phyloP scores from a whole-genome alignment of 2,888 invertebrate species.

The Tuta absoluta region DNA sequence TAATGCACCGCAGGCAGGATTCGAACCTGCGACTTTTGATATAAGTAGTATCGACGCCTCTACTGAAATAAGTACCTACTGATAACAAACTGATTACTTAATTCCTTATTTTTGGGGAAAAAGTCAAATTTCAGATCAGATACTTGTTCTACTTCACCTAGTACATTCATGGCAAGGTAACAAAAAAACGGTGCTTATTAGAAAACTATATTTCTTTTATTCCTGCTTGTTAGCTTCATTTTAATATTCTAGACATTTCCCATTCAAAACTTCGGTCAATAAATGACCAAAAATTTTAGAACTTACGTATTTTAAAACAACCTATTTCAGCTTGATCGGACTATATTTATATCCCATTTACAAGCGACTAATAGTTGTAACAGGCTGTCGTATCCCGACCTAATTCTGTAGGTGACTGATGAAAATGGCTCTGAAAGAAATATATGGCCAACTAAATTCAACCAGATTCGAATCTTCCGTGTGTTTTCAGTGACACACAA shows the following conservation, averaged over 20 bases:
- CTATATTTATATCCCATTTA: conserved; percentile 62
- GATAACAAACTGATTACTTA: too few species aligned
- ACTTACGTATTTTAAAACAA: conserved; percentile 22
- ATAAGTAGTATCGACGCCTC: too few species aligned
- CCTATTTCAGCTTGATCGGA: conserved; percentile 45
- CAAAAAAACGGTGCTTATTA: conserved; percentile 3
- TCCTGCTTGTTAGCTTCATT: background rate
- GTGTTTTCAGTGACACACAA: conserved; percentile 55
- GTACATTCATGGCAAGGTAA: too few species aligned
- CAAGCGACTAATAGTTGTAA: conserved; percentile 70
- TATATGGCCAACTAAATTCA: conserved; percentile 46
- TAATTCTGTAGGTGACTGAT: conserved; percentile 52
- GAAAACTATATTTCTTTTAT: background rate
- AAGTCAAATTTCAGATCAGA: too few species aligned
- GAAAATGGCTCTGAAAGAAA: conserved; percentile 53
- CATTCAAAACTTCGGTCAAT: conserved; percentile 15
- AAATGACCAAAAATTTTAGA: background rate
- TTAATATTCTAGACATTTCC: conserved; percentile 10
- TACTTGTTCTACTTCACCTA: too few species aligned
- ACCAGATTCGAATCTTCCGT: conserved; percentile 53
- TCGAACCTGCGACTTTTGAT: too few species aligned
- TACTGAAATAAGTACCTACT: too few species aligned
- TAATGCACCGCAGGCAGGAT: too few species aligned
- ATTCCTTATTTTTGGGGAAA: too few species aligned
- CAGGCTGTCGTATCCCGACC: conserved; percentile 58